These are phyloP conservation scores for Alloscopus bannaensis DNA, from an alignment of 2,888 invertebrate species.

Conservation along the genomic window DNA sequence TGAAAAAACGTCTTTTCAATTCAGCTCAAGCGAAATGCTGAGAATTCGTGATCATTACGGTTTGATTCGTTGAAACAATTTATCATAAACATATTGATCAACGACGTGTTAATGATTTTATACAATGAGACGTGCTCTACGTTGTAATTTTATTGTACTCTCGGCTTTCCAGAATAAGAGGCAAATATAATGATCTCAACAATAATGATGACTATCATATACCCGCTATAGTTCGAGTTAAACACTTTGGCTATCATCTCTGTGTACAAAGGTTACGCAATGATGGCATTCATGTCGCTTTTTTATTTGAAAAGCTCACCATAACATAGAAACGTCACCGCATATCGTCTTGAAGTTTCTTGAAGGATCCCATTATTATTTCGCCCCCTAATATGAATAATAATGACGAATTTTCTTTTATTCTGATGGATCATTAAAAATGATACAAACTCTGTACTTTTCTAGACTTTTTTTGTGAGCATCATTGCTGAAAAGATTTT, in stretches of 20 bases:
- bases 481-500: slow-evolving; percentile 5
- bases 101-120: not conserved
- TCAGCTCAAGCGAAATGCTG: too few species aligned
- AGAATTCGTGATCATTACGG: too few species aligned
- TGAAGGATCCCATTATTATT: too few species aligned
- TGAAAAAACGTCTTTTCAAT: not conserved
- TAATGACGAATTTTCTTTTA: slow-evolving; percentile 36
- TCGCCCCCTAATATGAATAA: slow-evolving; percentile 32
- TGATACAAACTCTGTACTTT: slow-evolving; percentile 1
- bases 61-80: not conserved
- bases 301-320: slow-evolving; percentile 12
- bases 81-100: not conserved
- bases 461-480: not conserved
- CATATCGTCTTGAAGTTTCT: slow-evolving; percentile 31
- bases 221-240: not conserved
- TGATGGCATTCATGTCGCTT: slow-evolving; percentile 1
- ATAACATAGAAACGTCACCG: slow-evolving; percentile 3
- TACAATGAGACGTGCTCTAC: not conserved
- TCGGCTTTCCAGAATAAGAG: slow-evolving; percentile 4
- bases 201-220: not conserved
- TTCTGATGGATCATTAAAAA: not conserved
- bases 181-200: not conserved
- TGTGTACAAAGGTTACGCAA: slow-evolving; percentile 1
- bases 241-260: not conserved
- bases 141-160: not conserved